phyloP scores from a whole-genome alignment of 2,888 invertebrate genomes.

The Diaphora mendica region DNA sequence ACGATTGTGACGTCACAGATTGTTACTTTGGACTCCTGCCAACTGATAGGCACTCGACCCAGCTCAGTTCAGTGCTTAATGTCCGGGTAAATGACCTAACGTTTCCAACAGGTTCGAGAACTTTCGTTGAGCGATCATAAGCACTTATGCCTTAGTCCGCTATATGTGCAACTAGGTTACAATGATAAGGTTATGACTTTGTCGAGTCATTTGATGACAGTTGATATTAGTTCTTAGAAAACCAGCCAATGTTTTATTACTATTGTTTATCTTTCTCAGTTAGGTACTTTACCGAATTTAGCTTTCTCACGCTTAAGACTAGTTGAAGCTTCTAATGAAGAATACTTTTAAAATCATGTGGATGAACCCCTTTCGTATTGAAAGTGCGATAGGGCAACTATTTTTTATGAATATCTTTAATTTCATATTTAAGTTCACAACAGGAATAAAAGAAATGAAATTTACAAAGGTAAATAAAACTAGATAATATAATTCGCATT shows the following conservation, averaged over 20 bases:
- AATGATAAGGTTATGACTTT: slow-evolving; percentile 38
- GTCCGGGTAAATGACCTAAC: slow-evolving; percentile 76
- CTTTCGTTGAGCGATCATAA: slow-evolving; percentile 44
- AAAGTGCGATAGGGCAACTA: not conserved
- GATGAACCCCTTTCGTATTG: not conserved
- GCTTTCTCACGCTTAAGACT: not conserved
- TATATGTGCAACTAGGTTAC: slow-evolving; percentile 32
- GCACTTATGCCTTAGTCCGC: slow-evolving; percentile 25
- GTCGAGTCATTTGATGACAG: slow-evolving; percentile 31
- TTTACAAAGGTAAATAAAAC: slow-evolving; percentile 21
- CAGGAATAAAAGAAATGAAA: slow-evolving; percentile 22
- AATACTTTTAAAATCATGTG: not conserved
- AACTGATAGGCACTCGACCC: slow-evolving; percentile 79
- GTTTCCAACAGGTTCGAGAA: slow-evolving; percentile 65
- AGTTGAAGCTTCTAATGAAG: not conserved
- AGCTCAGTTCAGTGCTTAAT: slow-evolving; percentile 70
- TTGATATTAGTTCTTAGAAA: slow-evolving; percentile 30
- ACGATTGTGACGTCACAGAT: slow-evolving; percentile 69
- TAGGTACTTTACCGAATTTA: not conserved
- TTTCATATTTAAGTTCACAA: not conserved
- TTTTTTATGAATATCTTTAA: not conserved
- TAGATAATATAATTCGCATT: slow-evolving; percentile 32
- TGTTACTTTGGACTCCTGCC: slow-evolving; percentile 77
- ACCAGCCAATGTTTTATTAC: slow-evolving; percentile 17
- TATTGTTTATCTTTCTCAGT: not conserved